Percentiles rank a stretch among this genome's conserved stretches.
Evolutionary conservation across 2,797 vertebrate genomes (phyloP).

Genomic region (Protonibea diacanthus): DNA sequence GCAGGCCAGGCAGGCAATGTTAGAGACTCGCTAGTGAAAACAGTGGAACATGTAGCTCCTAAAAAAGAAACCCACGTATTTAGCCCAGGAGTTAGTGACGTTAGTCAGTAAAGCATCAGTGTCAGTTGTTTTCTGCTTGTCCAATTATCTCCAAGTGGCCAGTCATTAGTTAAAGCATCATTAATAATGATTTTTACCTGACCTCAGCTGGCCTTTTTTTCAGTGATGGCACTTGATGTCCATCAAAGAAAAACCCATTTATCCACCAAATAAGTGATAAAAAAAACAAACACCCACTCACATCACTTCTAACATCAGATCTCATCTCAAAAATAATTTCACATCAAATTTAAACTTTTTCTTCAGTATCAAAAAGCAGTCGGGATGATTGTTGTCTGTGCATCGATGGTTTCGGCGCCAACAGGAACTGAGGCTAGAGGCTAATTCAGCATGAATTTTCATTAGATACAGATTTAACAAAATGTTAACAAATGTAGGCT

Average conservation of each 20-base stretch:
- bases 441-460: background rate
- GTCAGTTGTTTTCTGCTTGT: background rate
- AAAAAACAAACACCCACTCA: background rate
- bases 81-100: background rate
- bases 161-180: background rate
- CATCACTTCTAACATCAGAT: background rate
- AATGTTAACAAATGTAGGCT: constrained; percentile 4
- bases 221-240: background rate
- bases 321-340: constrained; percentile 4
- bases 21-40: background rate
- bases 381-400: background rate
- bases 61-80: background rate
- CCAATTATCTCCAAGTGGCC: background rate
- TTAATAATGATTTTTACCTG: background rate
- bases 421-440: background rate
- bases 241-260: background rate
- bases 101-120: background rate
- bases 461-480: constrained; percentile 15
- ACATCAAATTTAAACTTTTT: background rate
- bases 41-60: background rate
- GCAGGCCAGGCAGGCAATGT: background rate
- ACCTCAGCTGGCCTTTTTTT: background rate
- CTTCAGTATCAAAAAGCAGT: background rate
- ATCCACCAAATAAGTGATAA: background rate
- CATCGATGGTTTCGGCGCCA: background rate